Evolutionary conservation across 2,113 vertebrate genomes (phyloP).

Genomic region (Osmerus eperlanus): DNA sequence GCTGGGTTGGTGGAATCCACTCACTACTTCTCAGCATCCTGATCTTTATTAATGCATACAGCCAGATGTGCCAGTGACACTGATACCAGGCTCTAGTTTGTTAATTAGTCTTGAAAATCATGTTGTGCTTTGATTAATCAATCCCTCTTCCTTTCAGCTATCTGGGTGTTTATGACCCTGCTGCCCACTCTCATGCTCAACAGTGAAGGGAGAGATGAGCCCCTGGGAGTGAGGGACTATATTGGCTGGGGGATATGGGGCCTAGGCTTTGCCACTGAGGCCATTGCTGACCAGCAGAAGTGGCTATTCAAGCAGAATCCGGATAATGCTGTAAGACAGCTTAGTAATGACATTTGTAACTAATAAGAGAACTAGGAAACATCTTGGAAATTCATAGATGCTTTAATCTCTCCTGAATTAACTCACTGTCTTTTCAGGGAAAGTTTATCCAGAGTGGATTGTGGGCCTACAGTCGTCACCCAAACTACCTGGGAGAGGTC

Average conservation of each 20-base stretch:
- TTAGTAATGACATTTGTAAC: background rate
- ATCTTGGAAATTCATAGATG: too few relatives aligned
- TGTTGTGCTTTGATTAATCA: background rate
- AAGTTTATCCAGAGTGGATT: slow-evolving; percentile 77
- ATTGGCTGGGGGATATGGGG: slow-evolving; percentile 75
- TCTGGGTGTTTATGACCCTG: slow-evolving; percentile 79
- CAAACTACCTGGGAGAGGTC: slow-evolving; percentile 80
- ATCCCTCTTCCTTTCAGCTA: slow-evolving; percentile 49
- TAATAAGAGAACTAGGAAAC: too few relatives aligned
- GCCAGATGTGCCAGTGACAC: background rate
- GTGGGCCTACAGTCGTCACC: slow-evolving; percentile 78
- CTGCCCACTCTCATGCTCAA: slow-evolving; percentile 80
- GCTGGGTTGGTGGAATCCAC: background rate
- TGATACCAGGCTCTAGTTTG: background rate
- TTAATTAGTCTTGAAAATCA: background rate
- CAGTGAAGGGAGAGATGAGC: slow-evolving; percentile 59
- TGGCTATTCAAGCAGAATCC: slow-evolving; percentile 74
- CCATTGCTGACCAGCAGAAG: slow-evolving; percentile 79
- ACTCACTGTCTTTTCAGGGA: slow-evolving; percentile 55
- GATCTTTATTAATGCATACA: slow-evolving; percentile 5
- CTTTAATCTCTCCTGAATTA: too few relatives aligned
- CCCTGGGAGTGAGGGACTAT: slow-evolving; percentile 71
- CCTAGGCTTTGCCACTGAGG: slow-evolving; percentile 70
- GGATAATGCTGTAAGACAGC: slow-evolving; percentile 70
- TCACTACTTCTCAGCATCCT: slow-evolving; percentile 36